phyloP scores from a whole-genome alignment of 2,113 vertebrate genomes.

The Aptenodytes patagonicus region DNA sequence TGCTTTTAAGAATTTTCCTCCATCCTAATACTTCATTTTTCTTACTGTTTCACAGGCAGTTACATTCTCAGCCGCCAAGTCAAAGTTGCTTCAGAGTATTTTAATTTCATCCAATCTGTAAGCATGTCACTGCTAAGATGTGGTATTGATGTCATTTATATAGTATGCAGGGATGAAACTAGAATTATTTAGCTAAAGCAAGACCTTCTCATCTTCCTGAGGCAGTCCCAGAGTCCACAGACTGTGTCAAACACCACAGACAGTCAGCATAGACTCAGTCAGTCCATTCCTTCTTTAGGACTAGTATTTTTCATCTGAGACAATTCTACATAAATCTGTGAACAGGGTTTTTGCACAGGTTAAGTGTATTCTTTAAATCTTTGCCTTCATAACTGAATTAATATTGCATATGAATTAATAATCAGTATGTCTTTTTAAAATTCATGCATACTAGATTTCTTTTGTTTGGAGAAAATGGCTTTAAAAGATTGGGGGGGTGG shows the following conservation, averaged over 20 bases:
- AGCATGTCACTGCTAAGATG: conserved; percentile 10
- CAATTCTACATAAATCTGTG: not conserved
- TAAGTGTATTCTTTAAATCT: conserved; percentile 11
- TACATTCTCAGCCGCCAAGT: not conserved
- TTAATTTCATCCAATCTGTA: not conserved
- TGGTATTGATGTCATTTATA: conserved; percentile 25
- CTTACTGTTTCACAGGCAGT: not conserved
- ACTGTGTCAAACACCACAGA: conserved; percentile 13
- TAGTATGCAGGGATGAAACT: not conserved
- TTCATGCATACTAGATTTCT: not conserved
- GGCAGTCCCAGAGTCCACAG: not conserved
- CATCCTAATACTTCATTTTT: not conserved
- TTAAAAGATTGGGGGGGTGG: not conserved
- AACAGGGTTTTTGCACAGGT: not conserved
- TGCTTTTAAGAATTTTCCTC: conserved; percentile 12
- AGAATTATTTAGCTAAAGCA: conserved; percentile 26
- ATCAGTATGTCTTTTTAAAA: not conserved
- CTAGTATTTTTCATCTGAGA: conserved; percentile 38
- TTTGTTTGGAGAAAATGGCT: not conserved
- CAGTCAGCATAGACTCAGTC: not conserved
- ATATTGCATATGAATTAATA: not conserved
- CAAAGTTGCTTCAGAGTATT: not conserved
- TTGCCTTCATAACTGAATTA: not conserved
- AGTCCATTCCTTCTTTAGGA: conserved; percentile 6
- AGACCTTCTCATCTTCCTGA: not conserved